Evolutionary conservation across 2,113 vertebrate genomes (phyloP).

Genomic region (Oenanthe melanoleuca): DNA sequence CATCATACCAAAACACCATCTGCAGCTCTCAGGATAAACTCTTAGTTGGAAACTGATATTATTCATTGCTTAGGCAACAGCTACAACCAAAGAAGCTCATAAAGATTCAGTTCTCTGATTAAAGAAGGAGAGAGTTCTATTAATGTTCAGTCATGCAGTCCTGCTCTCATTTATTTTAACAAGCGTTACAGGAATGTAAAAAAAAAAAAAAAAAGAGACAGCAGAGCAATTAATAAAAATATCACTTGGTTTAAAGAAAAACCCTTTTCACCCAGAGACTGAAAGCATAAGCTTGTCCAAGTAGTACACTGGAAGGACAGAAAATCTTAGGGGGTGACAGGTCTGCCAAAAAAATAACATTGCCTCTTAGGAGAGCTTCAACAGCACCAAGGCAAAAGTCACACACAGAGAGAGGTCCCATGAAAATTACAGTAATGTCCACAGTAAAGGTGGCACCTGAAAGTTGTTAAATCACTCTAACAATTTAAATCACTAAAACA

Average conservation of each 20-base stretch:
- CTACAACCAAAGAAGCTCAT: not conserved
- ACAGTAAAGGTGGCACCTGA: not conserved
- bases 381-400: not conserved
- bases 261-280: not conserved
- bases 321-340: not conserved
- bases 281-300: not conserved
- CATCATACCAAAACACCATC: not conserved
- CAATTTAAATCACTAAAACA: not conserved
- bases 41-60: not conserved
- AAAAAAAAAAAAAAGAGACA: not conserved
- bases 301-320: not conserved
- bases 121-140: not conserved
- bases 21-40: slow-evolving; percentile 5
- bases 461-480: not conserved
- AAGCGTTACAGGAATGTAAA: not conserved
- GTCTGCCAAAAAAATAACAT: not conserved
- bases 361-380: not conserved
- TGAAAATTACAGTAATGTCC: not conserved
- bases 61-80: not conserved
- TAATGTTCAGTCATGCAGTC: not conserved
- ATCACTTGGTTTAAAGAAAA: not conserved
- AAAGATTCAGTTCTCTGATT: not conserved
- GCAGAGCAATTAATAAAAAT: not conserved
- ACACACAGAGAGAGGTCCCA: not conserved
- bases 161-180: not conserved